Evolutionary conservation across 2,888 invertebrate species (phyloP).

Genomic region (Agrilus cyanescens): DNA sequence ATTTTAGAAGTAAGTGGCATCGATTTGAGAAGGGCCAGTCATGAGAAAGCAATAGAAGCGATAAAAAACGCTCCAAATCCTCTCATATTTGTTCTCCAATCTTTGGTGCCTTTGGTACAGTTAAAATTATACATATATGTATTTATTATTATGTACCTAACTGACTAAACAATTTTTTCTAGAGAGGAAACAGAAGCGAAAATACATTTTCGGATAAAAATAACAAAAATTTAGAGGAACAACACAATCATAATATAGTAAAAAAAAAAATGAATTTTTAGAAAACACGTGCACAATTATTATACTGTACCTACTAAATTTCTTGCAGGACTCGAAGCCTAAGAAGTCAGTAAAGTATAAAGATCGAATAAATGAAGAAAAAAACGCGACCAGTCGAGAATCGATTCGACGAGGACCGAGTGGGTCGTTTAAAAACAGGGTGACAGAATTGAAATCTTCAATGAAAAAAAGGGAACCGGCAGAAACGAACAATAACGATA

Average conservation of each 20-base stretch:
- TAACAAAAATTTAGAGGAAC: too few species aligned
- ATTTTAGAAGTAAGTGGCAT: constrained; percentile 86
- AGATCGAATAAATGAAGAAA: too few species aligned
- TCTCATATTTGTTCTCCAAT: constrained; percentile 84
- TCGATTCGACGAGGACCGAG: background rate
- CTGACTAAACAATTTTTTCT: too few species aligned
- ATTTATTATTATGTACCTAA: too few species aligned
- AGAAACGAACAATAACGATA: constrained; percentile 8
- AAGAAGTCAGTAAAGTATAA: too few species aligned
- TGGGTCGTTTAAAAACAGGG: background rate
- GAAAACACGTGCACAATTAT: too few species aligned
- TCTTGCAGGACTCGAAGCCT: too few species aligned
- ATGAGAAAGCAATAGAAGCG: constrained; percentile 88
- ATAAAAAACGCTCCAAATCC: constrained; percentile 84
- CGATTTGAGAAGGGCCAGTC: constrained; percentile 81
- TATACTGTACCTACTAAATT: too few species aligned
- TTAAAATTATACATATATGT: background rate
- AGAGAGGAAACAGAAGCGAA: too few species aligned
- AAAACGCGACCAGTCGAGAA: background rate
- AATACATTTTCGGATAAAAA: too few species aligned
- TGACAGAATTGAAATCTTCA: background rate
- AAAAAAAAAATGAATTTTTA: too few species aligned
- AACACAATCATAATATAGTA: too few species aligned
- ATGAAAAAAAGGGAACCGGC: background rate
- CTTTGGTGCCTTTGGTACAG: constrained; percentile 61